A percentile compares a stretch with the other conserved stretches of the same genome.
phyloP scores from a whole-genome alignment of 2,797 vertebrate species.

The Peromyscus attwateri region DNA sequence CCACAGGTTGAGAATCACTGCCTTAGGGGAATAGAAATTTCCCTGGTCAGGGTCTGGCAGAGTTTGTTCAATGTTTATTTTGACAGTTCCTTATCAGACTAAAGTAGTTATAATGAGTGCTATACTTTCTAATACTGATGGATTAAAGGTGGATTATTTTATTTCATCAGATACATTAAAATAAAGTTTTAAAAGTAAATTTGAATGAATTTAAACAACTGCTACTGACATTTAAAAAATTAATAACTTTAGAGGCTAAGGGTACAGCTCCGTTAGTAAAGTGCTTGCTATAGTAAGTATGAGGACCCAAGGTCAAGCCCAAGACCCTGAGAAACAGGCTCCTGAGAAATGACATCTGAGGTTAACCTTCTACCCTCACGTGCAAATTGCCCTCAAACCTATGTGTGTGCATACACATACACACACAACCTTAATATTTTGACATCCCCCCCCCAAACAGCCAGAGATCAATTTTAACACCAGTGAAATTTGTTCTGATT shows the following conservation, averaged over 20 bases:
- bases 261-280: background rate
- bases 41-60: background rate
- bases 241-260: background rate
- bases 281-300: background rate
- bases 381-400: background rate
- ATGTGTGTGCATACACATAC: too few species aligned
- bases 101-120: background rate
- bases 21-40: background rate
- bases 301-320: background rate
- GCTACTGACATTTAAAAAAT: background rate
- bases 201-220: background rate
- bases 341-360: background rate
- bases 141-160: background rate
- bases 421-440: background rate
- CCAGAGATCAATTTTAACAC: background rate
- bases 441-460: background rate
- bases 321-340: background rate
- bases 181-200: background rate
- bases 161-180: background rate
- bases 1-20: background rate
- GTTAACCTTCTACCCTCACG: background rate
- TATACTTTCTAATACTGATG: background rate
- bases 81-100: conserved; percentile 3
- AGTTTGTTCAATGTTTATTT: background rate
- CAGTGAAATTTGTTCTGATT: background rate